Evolutionary conservation across 2,888 invertebrate genomes (phyloP).

Genomic region (Cheilosia soror): DNA sequence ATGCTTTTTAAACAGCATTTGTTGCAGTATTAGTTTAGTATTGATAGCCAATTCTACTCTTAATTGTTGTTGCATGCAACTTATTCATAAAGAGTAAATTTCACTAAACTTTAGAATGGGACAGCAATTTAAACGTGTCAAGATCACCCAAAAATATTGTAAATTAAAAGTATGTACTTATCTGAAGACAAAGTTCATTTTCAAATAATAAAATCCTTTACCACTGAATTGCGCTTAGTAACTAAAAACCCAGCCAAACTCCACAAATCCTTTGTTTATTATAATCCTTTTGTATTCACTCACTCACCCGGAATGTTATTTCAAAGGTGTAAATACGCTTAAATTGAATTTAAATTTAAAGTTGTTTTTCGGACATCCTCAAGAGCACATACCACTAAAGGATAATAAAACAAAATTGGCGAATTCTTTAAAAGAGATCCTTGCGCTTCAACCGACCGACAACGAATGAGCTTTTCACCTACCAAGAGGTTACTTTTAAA

Average conservation of each 20-base stretch:
- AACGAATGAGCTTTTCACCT: conserved; percentile 71
- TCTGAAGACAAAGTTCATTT: conserved; percentile 24
- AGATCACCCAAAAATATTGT: conserved; percentile 1
- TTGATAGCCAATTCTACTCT: no score
- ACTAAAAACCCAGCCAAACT: conserved; percentile 10
- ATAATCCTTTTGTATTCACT: conserved; percentile 31
- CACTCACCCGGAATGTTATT: conserved; percentile 7
- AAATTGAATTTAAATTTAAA: conserved; percentile 35
- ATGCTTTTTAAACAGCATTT: no score
- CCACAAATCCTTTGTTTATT: background rate
- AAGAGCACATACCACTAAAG: background rate
- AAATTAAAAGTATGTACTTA: conserved; percentile 11
- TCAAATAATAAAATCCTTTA: conserved; percentile 16
- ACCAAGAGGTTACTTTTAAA: conserved; percentile 60
- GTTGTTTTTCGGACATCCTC: conserved; percentile 3
- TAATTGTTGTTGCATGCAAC: no score
- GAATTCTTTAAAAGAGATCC: conserved; percentile 47
- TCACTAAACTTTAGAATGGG: no score
- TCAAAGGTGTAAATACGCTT: conserved; percentile 28
- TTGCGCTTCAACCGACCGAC: conserved; percentile 61
- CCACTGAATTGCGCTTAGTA: conserved; percentile 28
- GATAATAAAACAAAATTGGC: background rate
- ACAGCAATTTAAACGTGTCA: background rate
- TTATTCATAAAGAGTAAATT: no score
- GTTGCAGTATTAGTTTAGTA: no score